Percentiles rank a stretch among this genome's conserved stretches.
Conservation (phyloP, 92 coral and sea anemone species). For the Parazoanthus swiftii region DNA sequence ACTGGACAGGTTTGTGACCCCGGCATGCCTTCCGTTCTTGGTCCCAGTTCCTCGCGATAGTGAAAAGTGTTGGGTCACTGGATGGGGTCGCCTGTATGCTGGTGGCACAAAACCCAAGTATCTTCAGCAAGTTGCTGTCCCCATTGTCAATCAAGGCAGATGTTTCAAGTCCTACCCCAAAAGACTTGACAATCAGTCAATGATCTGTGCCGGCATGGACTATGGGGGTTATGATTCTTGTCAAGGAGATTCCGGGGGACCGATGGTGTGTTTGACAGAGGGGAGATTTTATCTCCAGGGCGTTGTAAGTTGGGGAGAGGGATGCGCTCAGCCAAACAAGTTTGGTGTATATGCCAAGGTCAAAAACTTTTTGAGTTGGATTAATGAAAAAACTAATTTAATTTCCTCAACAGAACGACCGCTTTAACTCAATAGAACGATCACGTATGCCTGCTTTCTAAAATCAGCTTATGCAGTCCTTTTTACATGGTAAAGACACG, state of each 20-base stretch:
- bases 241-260: constrained; percentile 71
- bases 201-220: constrained; percentile 61
- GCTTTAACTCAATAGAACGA: too few species aligned
- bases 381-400: neutral
- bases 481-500: too few species aligned
- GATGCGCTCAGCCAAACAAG: constrained; percentile 48
- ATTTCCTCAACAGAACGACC: too few species aligned
- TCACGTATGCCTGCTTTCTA: too few species aligned
- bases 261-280: constrained; percentile 52
- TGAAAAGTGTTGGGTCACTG: neutral
- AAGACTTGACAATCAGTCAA: neutral
- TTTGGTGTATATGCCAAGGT: constrained; percentile 63
- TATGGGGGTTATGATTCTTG: constrained; percentile 55
- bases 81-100: neutral
- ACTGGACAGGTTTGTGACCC: neutral
- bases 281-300: constrained; percentile 55
- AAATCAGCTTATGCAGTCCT: too few species aligned
- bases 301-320: constrained; percentile 61
- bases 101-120: neutral
- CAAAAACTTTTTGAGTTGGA: constrained; percentile 27
- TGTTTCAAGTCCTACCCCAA: neutral
- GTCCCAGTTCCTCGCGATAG: neutral
- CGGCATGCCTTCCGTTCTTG: neutral
- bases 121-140: neutral
- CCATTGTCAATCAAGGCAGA: neutral